These are phyloP conservation scores for Ditula angustiorana DNA, from an alignment of 2,888 invertebrate genomes.

Conservation along the genomic window DNA sequence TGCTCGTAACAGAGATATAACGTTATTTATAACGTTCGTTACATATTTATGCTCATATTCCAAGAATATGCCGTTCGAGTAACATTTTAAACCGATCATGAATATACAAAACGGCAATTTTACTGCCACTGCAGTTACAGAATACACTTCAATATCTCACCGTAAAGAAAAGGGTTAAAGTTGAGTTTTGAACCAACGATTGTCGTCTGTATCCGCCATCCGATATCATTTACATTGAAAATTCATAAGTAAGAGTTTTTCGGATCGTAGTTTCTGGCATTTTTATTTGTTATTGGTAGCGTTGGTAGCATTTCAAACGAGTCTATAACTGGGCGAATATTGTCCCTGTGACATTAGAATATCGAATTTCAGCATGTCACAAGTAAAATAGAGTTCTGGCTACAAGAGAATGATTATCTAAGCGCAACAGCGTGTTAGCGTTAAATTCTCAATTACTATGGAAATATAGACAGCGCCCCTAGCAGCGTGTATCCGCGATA, in stretches of 20 bases:
- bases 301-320: too few relatives aligned
- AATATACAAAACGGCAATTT: constrained; percentile 13
- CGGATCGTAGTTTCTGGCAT: not conserved
- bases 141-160: not conserved
- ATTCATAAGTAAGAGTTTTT: constrained; percentile 9
- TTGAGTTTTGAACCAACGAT: not conserved
- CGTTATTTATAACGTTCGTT: constrained; percentile 9
- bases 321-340: too few relatives aligned
- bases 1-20: not conserved
- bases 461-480: too few relatives aligned
- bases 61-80: constrained; percentile 10
- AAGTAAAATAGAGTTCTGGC: too few relatives aligned
- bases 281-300: too few relatives aligned
- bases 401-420: too few relatives aligned
- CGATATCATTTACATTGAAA: constrained; percentile 28
- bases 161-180: not conserved
- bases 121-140: not conserved
- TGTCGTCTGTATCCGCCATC: not conserved
- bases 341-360: too few relatives aligned
- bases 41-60: constrained; percentile 15
- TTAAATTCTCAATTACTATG: too few relatives aligned
- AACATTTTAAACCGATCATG: constrained; percentile 25
- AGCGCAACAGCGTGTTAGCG: too few relatives aligned
- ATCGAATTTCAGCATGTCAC: too few relatives aligned
- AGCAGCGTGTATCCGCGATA: too few relatives aligned